Percentiles rank a stretch among this genome's conserved stretches.
Conservation (phyloP, 2,113 vertebrate species). For the Macaca mulatta region DNA sequence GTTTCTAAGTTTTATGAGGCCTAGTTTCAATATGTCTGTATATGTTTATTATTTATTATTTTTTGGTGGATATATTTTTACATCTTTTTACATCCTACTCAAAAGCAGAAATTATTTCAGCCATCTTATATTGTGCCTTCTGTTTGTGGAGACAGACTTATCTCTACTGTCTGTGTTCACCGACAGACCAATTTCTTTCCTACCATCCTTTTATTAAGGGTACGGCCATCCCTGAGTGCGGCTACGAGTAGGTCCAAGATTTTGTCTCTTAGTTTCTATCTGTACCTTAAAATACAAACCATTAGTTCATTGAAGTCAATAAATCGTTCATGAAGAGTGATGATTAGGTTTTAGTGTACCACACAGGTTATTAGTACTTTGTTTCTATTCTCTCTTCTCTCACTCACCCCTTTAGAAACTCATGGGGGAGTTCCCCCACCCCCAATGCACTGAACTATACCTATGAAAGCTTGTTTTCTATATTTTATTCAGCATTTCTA, state of each 20-base stretch:
- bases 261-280: neutral
- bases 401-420: neutral
- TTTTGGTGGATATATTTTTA: neutral
- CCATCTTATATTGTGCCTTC: neutral
- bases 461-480: neutral
- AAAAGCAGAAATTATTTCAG: neutral
- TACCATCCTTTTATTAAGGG: neutral
- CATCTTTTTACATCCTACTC: neutral
- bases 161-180: neutral
- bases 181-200: neutral
- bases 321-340: neutral
- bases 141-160: neutral
- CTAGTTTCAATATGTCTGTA: neutral
- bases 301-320: neutral
- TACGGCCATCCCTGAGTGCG: neutral
- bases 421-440: neutral
- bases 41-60: neutral
- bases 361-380: neutral
- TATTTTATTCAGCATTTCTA: neutral
- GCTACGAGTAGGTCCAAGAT: neutral
- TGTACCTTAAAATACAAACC: neutral
- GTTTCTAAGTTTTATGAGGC: no score
- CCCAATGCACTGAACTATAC: neutral
- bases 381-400: neutral
- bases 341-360: neutral